Base-by-base conservation (phyloP, 1,140 invertebrate genomes). In the Teleopsis dalmanni region DNA sequence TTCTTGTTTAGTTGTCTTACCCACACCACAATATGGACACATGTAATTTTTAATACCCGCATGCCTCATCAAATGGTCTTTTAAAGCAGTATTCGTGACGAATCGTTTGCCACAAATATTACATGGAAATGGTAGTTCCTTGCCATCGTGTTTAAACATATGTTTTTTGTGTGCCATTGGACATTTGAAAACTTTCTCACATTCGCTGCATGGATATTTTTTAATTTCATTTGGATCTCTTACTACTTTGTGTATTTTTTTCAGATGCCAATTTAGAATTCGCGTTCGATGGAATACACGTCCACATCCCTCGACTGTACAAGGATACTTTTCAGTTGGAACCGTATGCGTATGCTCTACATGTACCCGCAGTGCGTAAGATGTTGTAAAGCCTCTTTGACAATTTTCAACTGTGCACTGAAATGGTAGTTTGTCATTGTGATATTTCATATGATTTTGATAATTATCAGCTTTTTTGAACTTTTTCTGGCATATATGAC, bases 71-170 rank as follows among this genome's bases (percentile, higher is more conserved):
- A 68, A 37, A 47, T 68, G 65, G 51, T 68, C 62, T 42, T 67
- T 69, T 10, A 70, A 48, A 0, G 60, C 60, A 22, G 58, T 62
- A 35, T 69, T 69, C 3, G 62, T 65, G 5, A 65, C 60, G 43
- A 69, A 70, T n/a, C 61, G 55, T 44, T 70, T 66, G 40, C 75
- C 75, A 48, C 77, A 79, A 2, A 76, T 77, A 43, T 78, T 76
- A 52, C 77, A 79, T 1, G 75, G 72, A 33, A 76, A 77, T 0
- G 76, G 77, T 31, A 76, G 70, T 57, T 77, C 75, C 25, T 76
- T 76, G 11, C 76, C 76, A 51, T 65, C 62, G 42, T 79, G 76
- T 18, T 76, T 78, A 37, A 76, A 76, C 48, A 76, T 77, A 48
- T 78, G 77, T 47, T 77, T 68, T 38, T 68, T 68, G 4, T 67